Base-by-base conservation (phyloP, 2,797 vertebrate genomes). In the Tachyglossus aculeatus region DNA sequence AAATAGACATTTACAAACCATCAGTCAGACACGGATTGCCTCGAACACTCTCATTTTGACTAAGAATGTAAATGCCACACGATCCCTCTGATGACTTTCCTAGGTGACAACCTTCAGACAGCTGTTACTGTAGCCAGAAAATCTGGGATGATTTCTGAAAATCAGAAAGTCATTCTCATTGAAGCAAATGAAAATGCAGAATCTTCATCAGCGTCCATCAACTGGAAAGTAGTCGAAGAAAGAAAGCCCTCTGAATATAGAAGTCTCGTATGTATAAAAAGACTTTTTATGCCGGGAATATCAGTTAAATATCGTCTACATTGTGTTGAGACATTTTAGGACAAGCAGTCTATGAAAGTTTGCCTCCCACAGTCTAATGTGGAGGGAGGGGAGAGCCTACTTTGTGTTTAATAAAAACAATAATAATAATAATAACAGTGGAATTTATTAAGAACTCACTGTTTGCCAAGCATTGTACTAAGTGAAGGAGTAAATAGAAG, bases 101-200 rank as follows among this genome's bases (percentile, higher is more conserved):
- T 71, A 94, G 94, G 94, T 21, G 93, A 94, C 74, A 94, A 94
- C 71, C 87, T 94, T 72, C 92, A 91, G 84, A 94, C 94, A 18
- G 93, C 93, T 54, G 18, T 94, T 45, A 93, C 93, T 0, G 92
- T 94, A 48, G 93, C 93, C 66, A 92, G 66, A 67, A 91, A 90
- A 15, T 90, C 91, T 50, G 91, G 91, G 25, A 93, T 94, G 92
- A 90, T 94, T 73, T 69, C 82, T 38, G 71, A 85, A 62, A 58
- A 4, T 3, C 82, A 88, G 55, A 83, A 67, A 78, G 77, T 92
- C 34, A 90, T 94, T 80, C 86, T 93, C 15, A 78, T 94, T 29
- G 93, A 94, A 70, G 90, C 91, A 5, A 69, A 77, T 2, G 67
- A 89, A 76, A 25, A 33, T 4, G 53, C 74, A 19, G 88, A 63